A percentile compares a stretch with the other conserved stretches of the same genome.
phyloP scores from a whole-genome alignment of 2,113 vertebrate species.

The Pluvianellus socialis region DNA sequence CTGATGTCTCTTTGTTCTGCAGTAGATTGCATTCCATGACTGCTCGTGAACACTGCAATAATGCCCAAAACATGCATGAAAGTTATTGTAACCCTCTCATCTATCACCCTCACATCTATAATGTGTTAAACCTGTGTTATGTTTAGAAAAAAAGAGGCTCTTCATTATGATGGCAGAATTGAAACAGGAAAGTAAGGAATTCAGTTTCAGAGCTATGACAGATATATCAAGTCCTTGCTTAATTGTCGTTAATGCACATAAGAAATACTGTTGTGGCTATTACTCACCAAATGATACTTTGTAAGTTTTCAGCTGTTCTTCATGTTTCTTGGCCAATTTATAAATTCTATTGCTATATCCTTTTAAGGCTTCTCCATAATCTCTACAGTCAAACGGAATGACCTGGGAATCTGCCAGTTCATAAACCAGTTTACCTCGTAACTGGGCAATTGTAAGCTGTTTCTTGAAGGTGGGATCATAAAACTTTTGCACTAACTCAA shows the following conservation, averaged over 20 bases:
- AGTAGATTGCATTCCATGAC: neutral
- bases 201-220: neutral
- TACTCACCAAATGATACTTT: conserved; percentile 89
- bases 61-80: neutral
- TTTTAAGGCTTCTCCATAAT: conserved; percentile 84
- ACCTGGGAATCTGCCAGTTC: conserved; percentile 84
- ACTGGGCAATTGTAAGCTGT: conserved; percentile 83
- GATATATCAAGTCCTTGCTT: neutral
- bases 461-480: conserved; percentile 90
- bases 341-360: conserved; percentile 81
- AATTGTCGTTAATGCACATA: neutral
- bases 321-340: conserved; percentile 75
- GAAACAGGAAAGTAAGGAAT: neutral
- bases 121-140: neutral
- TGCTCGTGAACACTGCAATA: neutral
- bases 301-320: conserved; percentile 69
- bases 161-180: neutral
- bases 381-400: conserved; percentile 84
- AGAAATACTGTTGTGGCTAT: neutral
- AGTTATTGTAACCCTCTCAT: neutral
- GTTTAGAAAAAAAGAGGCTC: neutral
- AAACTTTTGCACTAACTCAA: conserved; percentile 89
- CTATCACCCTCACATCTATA: neutral
- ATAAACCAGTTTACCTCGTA: conserved; percentile 86
- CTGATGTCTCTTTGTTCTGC: neutral